Evolutionary conservation across 2,797 vertebrate genomes (phyloP), one percentile per base, ranked within the genome.

Genomic region (Chanos chanos): DNA sequence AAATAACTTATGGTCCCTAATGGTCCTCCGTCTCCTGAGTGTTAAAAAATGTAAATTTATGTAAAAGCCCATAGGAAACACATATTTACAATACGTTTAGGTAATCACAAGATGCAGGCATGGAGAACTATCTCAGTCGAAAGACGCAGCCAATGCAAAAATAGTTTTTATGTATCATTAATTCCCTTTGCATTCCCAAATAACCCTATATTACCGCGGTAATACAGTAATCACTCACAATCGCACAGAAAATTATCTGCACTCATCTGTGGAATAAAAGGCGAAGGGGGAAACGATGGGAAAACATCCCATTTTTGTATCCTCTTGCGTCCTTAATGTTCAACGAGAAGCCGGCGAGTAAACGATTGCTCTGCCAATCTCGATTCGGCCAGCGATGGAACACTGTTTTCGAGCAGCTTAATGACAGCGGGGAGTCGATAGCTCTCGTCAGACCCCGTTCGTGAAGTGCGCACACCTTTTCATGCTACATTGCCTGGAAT

Each of bases 101-200:
- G 92, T 94, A 94, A 94, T 94, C 92, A 94, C 90, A 94, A 90
- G 87, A 90, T 79, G 89, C 84, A 80, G 82, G 78, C 82, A 86
- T 87, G 84, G 85, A 87, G 47, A 89, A 79, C 81, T 67, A 78
- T 89, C 89, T 82, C 82, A 75, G 87, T 86, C 90, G 89, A 91
- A 84, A 85, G 90, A 92, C 80, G 90, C 91, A 92, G 83, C 88
- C 89, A 86, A 88, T 89, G 89, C 89, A 87, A 89, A 91, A 92
- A 91, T 90, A 90, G 91, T 92, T 94, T 90, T 96, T 94, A 95
- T 94, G 93, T 94, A 77, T 96, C 94, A 96, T 96, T 96, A 96
- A 94, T 94, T 96, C 91, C 89, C 86, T 89, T 85, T 90, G 89
- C 82, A 45, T 92, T 91, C 89, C 86, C 85, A 79, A 89, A 87